phyloP scores from a whole-genome alignment of 2,888 invertebrate genomes.

The Nephrotoma guestfalica region DNA sequence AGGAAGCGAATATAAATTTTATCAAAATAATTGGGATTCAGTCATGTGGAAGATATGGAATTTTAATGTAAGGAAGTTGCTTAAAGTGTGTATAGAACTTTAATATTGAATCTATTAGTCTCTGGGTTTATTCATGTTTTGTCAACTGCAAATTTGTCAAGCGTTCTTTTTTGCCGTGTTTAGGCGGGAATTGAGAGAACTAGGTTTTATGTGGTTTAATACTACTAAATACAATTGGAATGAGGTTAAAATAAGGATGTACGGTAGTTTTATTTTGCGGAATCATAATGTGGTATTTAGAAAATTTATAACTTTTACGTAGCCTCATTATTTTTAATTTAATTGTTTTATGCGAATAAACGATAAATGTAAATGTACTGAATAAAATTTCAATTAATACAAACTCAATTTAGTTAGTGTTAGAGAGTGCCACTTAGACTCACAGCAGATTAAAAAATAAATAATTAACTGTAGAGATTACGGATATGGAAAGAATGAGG shows the following conservation, averaged over 20 bases:
- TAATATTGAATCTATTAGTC: neutral
- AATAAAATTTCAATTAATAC: neutral
- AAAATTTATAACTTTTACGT: neutral
- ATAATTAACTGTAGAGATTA: too few relatives aligned
- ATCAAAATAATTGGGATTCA: neutral
- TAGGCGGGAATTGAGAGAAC: neutral
- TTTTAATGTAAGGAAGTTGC: neutral
- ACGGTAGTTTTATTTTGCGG: neutral
- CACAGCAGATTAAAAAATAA: too few relatives aligned
- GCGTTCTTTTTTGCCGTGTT: neutral
- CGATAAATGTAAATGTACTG: neutral
- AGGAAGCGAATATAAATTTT: neutral
- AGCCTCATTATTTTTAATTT: neutral
- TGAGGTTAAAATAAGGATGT: neutral
- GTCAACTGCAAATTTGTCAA: neutral
- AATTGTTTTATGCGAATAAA: neutral
- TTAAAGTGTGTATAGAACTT: neutral
- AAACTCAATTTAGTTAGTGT: neutral
- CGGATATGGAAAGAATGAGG: too few relatives aligned
- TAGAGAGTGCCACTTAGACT: too few relatives aligned
- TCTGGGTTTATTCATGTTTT: neutral
- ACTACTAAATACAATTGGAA: neutral
- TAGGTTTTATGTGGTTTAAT: neutral
- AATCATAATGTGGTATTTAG: neutral
- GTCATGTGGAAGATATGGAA: neutral